Evolutionary conservation across 1,140 invertebrate genomes (phyloP).

Genomic region (Drosophila willistoni): DNA sequence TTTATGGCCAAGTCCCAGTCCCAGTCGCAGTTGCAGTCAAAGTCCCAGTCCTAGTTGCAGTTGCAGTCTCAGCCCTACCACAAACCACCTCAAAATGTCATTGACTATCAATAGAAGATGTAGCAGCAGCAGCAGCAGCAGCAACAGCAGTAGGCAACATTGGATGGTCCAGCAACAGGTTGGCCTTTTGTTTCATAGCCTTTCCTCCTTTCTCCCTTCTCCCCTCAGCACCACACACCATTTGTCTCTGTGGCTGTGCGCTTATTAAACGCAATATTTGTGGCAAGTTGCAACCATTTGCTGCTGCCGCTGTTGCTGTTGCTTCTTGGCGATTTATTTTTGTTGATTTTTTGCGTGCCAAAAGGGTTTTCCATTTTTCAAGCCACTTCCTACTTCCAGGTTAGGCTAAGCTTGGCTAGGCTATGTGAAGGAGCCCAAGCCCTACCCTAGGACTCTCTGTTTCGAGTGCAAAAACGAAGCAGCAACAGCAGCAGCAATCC

Average conservation of each 20-base stretch:
- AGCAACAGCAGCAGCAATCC: constrained; percentile 31
- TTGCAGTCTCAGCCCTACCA: constrained; percentile 55
- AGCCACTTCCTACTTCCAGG: constrained; percentile 75
- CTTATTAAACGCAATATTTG: constrained; percentile 82
- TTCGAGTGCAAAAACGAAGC: constrained; percentile 31
- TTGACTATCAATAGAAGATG: constrained; percentile 82
- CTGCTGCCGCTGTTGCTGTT: constrained; percentile 14
- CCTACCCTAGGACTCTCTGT: constrained; percentile 37
- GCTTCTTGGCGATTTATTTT: constrained; percentile 74
- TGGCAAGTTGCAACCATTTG: constrained; percentile 57
- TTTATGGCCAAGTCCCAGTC: constrained; percentile 61
- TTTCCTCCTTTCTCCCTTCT: not conserved
- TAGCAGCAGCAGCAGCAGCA: constrained; percentile 50
- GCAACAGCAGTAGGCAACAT: constrained; percentile 53
- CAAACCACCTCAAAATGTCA: constrained; percentile 80
- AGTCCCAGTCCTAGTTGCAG: constrained; percentile 25
- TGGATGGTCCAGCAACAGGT: constrained; percentile 51
- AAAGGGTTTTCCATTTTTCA: constrained; percentile 58
- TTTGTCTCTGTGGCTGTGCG: constrained; percentile 55
- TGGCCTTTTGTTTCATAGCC: constrained; percentile 72
- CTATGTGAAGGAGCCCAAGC: constrained; percentile 2
- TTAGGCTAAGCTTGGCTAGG: constrained; percentile 29
- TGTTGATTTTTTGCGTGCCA: constrained; percentile 79
- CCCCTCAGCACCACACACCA: not conserved
- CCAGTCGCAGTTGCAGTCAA: constrained; percentile 1